These are phyloP conservation scores for Periophthalmus modestus DNA, from an alignment of 2,113 vertebrate genomes.

Conservation along the genomic window DNA sequence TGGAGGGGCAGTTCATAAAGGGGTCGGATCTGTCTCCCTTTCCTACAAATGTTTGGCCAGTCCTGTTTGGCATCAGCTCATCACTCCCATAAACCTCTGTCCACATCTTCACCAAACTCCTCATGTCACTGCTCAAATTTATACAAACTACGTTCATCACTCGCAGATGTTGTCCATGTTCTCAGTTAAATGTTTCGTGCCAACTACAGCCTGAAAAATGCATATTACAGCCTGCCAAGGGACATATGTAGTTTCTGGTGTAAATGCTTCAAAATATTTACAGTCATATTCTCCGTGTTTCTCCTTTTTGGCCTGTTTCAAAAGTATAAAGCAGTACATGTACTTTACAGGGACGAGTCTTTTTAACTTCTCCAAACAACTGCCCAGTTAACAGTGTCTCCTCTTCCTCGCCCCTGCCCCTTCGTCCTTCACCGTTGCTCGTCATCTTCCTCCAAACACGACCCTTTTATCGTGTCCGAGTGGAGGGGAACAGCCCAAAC, in stretches of 20 bases:
- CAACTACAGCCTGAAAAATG: no score
- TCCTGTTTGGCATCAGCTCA: background rate
- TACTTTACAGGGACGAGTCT: background rate
- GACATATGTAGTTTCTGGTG: no score
- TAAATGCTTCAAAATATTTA: no score
- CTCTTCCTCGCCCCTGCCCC: constrained; percentile 26
- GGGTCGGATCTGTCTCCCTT: background rate
- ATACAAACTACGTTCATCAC: background rate
- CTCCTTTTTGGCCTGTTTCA: background rate
- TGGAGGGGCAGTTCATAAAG: background rate
- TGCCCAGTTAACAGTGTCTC: background rate
- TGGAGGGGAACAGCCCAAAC: constrained; percentile 66
- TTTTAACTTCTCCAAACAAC: background rate
- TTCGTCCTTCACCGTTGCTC: constrained; percentile 33
- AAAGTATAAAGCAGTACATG: background rate
- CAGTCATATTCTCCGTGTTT: no score
- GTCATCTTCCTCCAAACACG: constrained; percentile 44
- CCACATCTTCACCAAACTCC: background rate
- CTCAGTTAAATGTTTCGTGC: no score
- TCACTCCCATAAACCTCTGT: background rate
- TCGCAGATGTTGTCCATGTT: no score
- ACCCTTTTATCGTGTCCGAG: constrained; percentile 46
- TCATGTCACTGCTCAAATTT: background rate
- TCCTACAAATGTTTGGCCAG: background rate
- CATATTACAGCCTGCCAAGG: no score